phyloP scores from a whole-genome alignment of 2,113 vertebrate genomes.

The Gobio gobio region DNA sequence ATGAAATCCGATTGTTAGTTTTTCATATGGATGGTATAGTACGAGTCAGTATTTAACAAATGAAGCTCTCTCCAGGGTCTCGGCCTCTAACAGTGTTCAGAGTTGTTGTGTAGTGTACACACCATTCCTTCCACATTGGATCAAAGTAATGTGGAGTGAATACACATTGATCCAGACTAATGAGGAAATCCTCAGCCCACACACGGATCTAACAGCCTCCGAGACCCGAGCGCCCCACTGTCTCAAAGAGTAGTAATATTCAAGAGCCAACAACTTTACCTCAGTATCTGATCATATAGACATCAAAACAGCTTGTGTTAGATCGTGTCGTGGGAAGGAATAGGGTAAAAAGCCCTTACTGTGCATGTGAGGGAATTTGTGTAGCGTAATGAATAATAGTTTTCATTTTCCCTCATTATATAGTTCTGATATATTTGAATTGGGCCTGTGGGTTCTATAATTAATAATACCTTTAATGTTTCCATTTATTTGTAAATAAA shows the following conservation, averaged over 20 bases:
- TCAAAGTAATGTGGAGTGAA: slow-evolving; percentile 56
- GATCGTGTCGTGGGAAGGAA: not conserved
- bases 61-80: slow-evolving; percentile 32
- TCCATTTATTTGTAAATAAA: slow-evolving; percentile 70
- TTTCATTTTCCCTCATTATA: slow-evolving; percentile 44
- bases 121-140: slow-evolving; percentile 42
- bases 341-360: not conserved
- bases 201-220: slow-evolving; percentile 49
- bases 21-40: slow-evolving; percentile 11
- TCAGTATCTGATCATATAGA: not conserved
- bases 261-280: slow-evolving; percentile 6
- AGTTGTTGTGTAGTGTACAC: slow-evolving; percentile 46
- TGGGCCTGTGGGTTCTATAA: slow-evolving; percentile 43
- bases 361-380: slow-evolving; percentile 29
- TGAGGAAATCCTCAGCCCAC: slow-evolving; percentile 57
- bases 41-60: slow-evolving; percentile 43
- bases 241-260: slow-evolving; percentile 1
- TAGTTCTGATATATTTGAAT: slow-evolving; percentile 45
- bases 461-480: slow-evolving; percentile 63
- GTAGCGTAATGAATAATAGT: slow-evolving; percentile 39
- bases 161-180: slow-evolving; percentile 57
- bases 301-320: not conserved
- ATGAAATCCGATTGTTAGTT: not conserved
- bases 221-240: slow-evolving; percentile 6
- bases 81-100: slow-evolving; percentile 48